Conservation (phyloP, 2,888 invertebrate species). For the Cyrtodaria siliqua region DNA sequence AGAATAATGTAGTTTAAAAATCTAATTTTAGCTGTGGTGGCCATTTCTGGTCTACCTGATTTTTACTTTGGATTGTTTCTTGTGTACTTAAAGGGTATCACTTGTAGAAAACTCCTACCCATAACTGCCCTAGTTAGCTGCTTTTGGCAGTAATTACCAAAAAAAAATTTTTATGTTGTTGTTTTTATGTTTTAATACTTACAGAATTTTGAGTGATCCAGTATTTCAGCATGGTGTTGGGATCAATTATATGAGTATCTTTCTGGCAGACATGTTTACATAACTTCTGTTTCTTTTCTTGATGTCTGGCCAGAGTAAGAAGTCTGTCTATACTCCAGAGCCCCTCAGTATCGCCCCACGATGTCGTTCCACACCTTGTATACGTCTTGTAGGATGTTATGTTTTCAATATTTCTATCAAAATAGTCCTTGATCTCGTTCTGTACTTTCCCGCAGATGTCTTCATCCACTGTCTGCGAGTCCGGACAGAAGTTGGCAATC, state of each 20-base stretch:
- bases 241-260: conserved; percentile 26
- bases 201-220: conserved; percentile 14
- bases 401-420: conserved; percentile 41
- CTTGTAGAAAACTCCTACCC: too few relatives aligned
- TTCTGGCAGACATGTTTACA: background rate
- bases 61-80: too few relatives aligned
- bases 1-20: too few relatives aligned
- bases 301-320: too few relatives aligned
- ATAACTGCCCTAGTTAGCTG: too few relatives aligned
- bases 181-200: conserved; percentile 4
- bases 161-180: too few relatives aligned
- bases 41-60: too few relatives aligned
- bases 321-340: conserved; percentile 10
- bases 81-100: too few relatives aligned
- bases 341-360: conserved; percentile 25
- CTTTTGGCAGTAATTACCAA: too few relatives aligned
- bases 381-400: conserved; percentile 14
- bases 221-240: conserved; percentile 15
- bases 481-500: conserved; percentile 21
- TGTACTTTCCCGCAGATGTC: conserved; percentile 22
- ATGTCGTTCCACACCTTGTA: conserved; percentile 41
- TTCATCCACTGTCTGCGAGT: conserved; percentile 9
- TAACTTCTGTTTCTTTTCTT: too few relatives aligned
- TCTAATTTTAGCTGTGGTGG: too few relatives aligned
- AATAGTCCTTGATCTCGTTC: conserved; percentile 17